Evolutionary conservation across 1,140 invertebrate genomes (phyloP).

Genomic region (Mesaphorura yosii): DNA sequence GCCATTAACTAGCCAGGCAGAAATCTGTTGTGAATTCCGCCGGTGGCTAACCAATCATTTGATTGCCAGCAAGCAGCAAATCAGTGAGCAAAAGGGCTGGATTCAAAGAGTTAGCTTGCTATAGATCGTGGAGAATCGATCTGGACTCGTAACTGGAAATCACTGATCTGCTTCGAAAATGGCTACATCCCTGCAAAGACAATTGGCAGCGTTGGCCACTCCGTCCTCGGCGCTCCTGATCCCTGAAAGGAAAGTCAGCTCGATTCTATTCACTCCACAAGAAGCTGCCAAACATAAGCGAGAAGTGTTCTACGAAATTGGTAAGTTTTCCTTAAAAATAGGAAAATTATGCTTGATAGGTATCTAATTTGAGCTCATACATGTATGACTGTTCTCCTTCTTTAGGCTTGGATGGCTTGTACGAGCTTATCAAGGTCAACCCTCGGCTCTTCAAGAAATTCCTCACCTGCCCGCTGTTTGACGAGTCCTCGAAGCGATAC

Average conservation of each 20-base stretch:
- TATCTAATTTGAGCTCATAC: no score
- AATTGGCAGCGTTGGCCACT: conserved; percentile 62
- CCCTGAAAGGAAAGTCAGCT: conserved; percentile 54
- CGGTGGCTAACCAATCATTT: no score
- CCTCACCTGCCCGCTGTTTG: conserved; percentile 58
- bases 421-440: conserved; percentile 64
- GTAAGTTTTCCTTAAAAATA: conserved; percentile 38
- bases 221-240: conserved; percentile 62
- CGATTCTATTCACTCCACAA: conserved; percentile 74
- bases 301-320: conserved; percentile 71
- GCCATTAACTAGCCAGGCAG: not conserved
- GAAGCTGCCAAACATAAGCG: conserved; percentile 74
- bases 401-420: conserved; percentile 57
- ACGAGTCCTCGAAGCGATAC: conserved; percentile 54
- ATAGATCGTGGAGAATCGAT: no score
- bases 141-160: no score
- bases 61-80: no score
- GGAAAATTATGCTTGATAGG: not conserved
- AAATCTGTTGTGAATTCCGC: no score
- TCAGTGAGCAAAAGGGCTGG: no score
- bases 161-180: no score
- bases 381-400: not conserved
- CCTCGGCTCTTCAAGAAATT: conserved; percentile 54
- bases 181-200: conserved; percentile 35
- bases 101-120: no score